Conservation (phyloP, 1,140 invertebrate species). For the Mactra quadrangularis region DNA sequence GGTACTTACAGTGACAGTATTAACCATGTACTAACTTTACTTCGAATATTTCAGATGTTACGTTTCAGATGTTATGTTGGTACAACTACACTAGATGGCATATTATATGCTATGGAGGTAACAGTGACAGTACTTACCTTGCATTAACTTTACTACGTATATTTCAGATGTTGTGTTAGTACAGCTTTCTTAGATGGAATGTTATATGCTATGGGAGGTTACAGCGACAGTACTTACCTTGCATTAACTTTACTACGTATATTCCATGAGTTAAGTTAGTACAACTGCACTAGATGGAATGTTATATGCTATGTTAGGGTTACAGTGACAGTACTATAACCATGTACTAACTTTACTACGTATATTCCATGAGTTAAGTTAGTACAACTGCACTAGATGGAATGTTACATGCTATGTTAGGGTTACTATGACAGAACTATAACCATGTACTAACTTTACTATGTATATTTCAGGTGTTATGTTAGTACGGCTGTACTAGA, state of each 20-base stretch:
- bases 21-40: no score
- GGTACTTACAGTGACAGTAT: no score
- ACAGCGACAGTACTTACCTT: conserved; percentile 83
- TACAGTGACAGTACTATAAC: background rate
- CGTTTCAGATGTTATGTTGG: conserved; percentile 85
- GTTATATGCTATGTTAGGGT: background rate
- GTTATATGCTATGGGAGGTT: conserved; percentile 91
- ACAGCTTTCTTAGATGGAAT: conserved; percentile 88
- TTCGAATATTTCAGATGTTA: no score
- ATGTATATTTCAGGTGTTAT: conserved; percentile 77
- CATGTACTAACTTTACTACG: no score
- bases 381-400: no score
- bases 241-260: no score
- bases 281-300: conserved; percentile 86
- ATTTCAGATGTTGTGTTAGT: conserved; percentile 85
- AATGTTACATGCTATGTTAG: no score
- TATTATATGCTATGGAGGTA: conserved; percentile 92
- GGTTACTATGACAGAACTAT: no score
- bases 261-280: conserved; percentile 92
- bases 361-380: no score
- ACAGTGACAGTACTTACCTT: no score
- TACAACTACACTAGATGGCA: conserved; percentile 88
- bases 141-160: no score
- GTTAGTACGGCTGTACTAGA: conserved; percentile 89
- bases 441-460: no score